Evolutionary conservation across 2,888 invertebrate genomes (phyloP).

Genomic region (Eugnorisma glareosa): DNA sequence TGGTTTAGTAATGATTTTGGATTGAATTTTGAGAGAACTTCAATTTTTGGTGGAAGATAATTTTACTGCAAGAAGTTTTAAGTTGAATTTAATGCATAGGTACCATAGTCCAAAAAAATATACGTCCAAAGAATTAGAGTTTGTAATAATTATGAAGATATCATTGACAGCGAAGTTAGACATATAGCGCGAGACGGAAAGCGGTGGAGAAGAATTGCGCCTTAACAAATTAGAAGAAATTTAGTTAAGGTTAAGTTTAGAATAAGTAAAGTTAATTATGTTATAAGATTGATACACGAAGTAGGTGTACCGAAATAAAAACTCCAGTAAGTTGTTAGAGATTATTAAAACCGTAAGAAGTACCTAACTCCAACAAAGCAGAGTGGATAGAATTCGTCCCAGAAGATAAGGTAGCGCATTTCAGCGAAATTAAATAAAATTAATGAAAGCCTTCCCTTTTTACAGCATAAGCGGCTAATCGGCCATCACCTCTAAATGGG

Average conservation of each 20-base stretch:
- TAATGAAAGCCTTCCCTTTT: conserved; percentile 13
- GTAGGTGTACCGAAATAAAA: background rate
- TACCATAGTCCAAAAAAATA: background rate
- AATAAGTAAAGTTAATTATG: background rate
- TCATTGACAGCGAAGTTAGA: background rate
- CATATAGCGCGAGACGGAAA: background rate
- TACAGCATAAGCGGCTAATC: conserved; percentile 45
- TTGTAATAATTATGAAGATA: background rate
- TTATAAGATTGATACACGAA: background rate
- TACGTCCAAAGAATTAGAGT: background rate
- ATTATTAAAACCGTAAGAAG: background rate
- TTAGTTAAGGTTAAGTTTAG: background rate
- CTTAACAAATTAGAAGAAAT: background rate
- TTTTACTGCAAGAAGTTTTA: background rate
- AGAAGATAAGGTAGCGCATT: background rate
- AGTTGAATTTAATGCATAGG: background rate
- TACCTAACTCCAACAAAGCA: background rate
- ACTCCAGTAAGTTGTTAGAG: background rate
- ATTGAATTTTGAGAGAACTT: background rate
- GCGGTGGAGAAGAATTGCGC: background rate
- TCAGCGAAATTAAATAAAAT: background rate
- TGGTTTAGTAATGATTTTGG: background rate
- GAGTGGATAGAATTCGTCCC: background rate
- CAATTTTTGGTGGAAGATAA: background rate
- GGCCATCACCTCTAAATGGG: conserved; percentile 37